Evolutionary conservation across 2,888 invertebrate genomes (phyloP).

Genomic region (Crocallis elinguaria): DNA sequence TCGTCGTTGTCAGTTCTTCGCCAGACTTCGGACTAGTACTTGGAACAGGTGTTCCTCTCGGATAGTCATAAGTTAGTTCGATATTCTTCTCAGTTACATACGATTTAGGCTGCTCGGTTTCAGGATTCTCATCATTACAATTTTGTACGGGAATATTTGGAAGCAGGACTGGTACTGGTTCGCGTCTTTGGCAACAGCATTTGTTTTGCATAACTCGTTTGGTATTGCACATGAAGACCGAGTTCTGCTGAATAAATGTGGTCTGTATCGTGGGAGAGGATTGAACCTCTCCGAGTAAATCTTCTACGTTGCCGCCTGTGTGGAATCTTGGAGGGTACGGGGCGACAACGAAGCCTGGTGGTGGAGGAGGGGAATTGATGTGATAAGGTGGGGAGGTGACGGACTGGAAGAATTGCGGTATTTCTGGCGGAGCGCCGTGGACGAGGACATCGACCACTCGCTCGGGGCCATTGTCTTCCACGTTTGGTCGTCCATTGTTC

Average conservation of each 20-base stretch:
- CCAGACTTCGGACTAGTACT: conserved; percentile 66
- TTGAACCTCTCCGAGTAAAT: conserved; percentile 88
- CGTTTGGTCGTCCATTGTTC: conserved; percentile 50
- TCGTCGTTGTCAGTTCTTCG: conserved; percentile 75
- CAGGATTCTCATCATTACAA: conserved; percentile 40
- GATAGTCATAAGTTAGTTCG: conserved; percentile 80
- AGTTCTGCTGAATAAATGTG: conserved; percentile 78
- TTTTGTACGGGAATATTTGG: conserved; percentile 17
- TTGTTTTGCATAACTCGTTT: conserved; percentile 70
- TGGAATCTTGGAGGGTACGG: conserved; percentile 75
- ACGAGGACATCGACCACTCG: conserved; percentile 76
- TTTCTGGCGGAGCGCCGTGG: conserved; percentile 72
- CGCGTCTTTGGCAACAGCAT: conserved; percentile 72
- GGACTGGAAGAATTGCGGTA: conserved; percentile 75
- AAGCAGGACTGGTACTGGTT: conserved; percentile 42
- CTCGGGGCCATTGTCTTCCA: conserved; percentile 60
- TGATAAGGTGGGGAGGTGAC: conserved; percentile 74
- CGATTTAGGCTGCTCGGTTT: conserved; percentile 58
- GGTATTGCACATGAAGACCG: conserved; percentile 81
- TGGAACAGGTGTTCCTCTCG: conserved; percentile 70
- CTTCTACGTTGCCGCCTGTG: conserved; percentile 88
- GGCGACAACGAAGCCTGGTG: conserved; percentile 72
- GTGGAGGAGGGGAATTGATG: conserved; percentile 53
- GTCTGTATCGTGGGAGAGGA: conserved; percentile 74
- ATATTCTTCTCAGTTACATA: conserved; percentile 82